These are phyloP conservation scores for Vicugna pacos DNA, from an alignment of 2,113 vertebrate species.

Conservation along the genomic window DNA sequence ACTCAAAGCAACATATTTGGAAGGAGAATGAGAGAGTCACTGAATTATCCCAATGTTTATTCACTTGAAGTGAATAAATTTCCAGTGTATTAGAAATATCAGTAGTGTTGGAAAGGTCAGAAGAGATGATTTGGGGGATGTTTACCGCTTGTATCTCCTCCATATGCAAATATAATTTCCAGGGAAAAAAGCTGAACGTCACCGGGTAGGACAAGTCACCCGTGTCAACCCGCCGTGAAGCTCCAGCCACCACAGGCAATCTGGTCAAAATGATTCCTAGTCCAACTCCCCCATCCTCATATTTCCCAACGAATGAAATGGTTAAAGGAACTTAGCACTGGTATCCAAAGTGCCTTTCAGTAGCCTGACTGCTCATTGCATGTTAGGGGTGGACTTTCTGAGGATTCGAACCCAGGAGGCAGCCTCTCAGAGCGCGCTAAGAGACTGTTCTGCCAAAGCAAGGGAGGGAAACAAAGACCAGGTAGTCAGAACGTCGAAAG, in stretches of 20 bases:
- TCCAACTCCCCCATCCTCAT: not conserved
- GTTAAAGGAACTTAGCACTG: not conserved
- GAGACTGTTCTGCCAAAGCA: too few relatives aligned
- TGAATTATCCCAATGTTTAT: slow-evolving; percentile 10
- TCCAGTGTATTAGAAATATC: not conserved
- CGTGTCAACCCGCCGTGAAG: not conserved
- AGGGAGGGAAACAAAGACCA: too few relatives aligned
- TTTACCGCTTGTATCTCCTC: not conserved
- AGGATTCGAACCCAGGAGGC: too few relatives aligned
- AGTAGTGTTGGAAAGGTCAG: not conserved
- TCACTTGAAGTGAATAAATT: not conserved
- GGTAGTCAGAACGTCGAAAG: too few relatives aligned
- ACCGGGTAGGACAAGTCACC: not conserved
- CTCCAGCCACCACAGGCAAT: not conserved
- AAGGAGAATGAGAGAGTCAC: not conserved
- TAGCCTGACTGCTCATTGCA: not conserved
- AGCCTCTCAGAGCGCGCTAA: too few relatives aligned
- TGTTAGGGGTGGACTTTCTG: not conserved
- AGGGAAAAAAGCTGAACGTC: not conserved
- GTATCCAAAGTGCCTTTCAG: not conserved
- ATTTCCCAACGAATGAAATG: not conserved
- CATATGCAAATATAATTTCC: not conserved
- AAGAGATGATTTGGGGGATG: not conserved
- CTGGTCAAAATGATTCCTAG: not conserved
- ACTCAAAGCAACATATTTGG: slow-evolving; percentile 30